Conservation (phyloP, 2,797 vertebrate species). For the Acridotheres tristis region DNA sequence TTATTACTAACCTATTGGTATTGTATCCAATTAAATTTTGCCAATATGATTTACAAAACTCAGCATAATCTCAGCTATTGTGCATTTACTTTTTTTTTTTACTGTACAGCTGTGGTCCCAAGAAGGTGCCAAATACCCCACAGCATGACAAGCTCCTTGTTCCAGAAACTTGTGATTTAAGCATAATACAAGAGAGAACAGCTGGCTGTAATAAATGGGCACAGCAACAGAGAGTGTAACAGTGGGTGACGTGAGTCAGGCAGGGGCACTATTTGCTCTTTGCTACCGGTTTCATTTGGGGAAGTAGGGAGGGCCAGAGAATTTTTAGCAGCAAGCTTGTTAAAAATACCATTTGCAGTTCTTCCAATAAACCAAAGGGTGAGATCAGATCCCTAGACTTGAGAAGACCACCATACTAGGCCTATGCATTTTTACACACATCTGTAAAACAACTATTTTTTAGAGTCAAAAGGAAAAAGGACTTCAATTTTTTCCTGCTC, state of each 20-base stretch:
- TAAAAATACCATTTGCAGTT: not conserved
- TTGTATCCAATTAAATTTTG: not conserved
- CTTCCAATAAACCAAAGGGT: not conserved
- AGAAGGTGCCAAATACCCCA: not conserved
- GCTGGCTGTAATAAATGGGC: not conserved
- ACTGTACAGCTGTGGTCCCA: not conserved
- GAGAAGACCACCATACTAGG: fast-evolving
- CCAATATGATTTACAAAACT: not conserved
- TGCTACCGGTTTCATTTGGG: not conserved
- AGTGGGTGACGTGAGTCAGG: fast-evolving
- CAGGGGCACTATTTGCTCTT: not conserved
- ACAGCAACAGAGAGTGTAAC: not conserved
- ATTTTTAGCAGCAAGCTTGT: not conserved
- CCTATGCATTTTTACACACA: not conserved
- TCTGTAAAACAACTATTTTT: not conserved
- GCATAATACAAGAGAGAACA: not conserved
- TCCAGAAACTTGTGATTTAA: not conserved
- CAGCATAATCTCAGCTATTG: not conserved
- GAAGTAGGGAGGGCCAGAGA: not conserved
- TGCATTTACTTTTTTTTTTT: not conserved
- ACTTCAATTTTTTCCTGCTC: not conserved
- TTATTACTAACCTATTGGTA: not conserved
- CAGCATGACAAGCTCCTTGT: not conserved
- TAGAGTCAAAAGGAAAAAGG: not conserved
- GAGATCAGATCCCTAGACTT: not conserved